Percentiles rank a stretch among this genome's conserved stretches.
Evolutionary conservation across 2,888 invertebrate species (phyloP).

Genomic region (Apodemia mormo): DNA sequence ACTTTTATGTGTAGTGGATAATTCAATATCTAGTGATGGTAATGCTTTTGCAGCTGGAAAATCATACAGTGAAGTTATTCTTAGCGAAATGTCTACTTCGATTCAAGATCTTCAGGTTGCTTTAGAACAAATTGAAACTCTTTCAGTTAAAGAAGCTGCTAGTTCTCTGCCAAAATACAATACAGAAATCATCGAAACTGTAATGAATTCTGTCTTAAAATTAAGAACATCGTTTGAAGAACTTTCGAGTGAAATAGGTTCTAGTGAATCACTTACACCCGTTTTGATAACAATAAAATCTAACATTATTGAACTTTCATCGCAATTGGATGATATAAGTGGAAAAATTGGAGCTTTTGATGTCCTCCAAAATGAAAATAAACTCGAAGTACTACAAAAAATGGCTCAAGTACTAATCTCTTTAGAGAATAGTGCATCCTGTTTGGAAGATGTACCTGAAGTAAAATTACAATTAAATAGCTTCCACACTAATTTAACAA

Average conservation of each 20-base stretch:
- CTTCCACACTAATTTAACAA: slow-evolving; percentile 78
- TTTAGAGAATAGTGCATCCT: slow-evolving; percentile 64
- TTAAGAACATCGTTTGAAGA: slow-evolving; percentile 82
- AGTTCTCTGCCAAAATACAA: slow-evolving; percentile 68
- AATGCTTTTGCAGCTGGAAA: slow-evolving; percentile 46
- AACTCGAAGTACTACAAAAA: slow-evolving; percentile 66
- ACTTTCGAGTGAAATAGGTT: slow-evolving; percentile 54
- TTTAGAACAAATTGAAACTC: slow-evolving; percentile 72
- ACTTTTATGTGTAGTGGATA: slow-evolving; percentile 59
- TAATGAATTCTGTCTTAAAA: slow-evolving; percentile 84
- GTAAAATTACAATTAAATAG: slow-evolving; percentile 56
- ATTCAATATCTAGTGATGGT: slow-evolving; percentile 51
- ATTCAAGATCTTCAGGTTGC: slow-evolving; percentile 75
- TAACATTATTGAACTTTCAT: slow-evolving; percentile 60
- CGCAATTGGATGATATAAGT: slow-evolving; percentile 56
- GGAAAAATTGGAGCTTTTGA: slow-evolving; percentile 60
- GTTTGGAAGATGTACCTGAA: slow-evolving; percentile 52
- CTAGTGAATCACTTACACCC: slow-evolving; percentile 52
- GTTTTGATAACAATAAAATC: slow-evolving; percentile 56
- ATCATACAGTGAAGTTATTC: slow-evolving; percentile 59
- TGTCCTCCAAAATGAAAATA: slow-evolving; percentile 68
- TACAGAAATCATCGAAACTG: slow-evolving; percentile 83
- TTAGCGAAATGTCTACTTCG: slow-evolving; percentile 70
- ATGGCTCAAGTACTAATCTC: slow-evolving; percentile 72
- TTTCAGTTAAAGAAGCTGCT: slow-evolving; percentile 77